Conservation (phyloP, 2,888 invertebrate genomes). For the Cantharis rufa region DNA sequence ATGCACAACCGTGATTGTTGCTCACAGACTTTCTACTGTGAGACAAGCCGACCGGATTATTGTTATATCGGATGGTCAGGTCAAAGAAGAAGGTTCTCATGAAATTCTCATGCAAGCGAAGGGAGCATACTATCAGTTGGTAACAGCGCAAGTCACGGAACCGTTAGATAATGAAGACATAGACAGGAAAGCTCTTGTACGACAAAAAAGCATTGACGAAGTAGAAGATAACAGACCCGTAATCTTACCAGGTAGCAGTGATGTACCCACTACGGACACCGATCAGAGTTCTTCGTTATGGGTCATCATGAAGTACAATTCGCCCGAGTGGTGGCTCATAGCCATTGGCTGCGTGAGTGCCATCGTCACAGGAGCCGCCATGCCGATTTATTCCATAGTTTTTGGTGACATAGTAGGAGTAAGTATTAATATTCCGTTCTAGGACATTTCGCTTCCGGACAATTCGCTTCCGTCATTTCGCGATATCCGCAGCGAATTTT, state of each 20-base stretch:
- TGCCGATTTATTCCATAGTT: constrained; percentile 73
- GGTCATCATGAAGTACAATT: constrained; percentile 64
- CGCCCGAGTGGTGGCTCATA: constrained; percentile 72
- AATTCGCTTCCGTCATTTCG: too few relatives aligned
- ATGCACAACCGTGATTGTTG: constrained; percentile 78
- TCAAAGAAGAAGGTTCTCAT: constrained; percentile 74
- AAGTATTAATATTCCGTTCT: constrained; percentile 39
- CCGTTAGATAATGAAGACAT: neutral
- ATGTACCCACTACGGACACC: too few relatives aligned
- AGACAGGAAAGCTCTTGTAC: neutral
- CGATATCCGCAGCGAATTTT: too few relatives aligned
- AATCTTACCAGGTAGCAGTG: neutral
- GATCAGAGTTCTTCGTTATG: constrained; percentile 30
- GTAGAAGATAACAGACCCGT: neutral
- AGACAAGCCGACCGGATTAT: constrained; percentile 74
- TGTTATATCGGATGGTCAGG: constrained; percentile 69
- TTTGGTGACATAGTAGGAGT: constrained; percentile 73
- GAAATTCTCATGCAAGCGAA: constrained; percentile 67
- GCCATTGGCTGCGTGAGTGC: constrained; percentile 65
- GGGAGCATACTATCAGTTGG: constrained; percentile 72
- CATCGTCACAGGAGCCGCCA: constrained; percentile 68
- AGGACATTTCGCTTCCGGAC: too few relatives aligned
- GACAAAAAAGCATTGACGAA: constrained; percentile 9
- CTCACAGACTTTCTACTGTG: constrained; percentile 77
- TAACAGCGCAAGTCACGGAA: constrained; percentile 63